phyloP scores from a whole-genome alignment of 2,888 invertebrate species.

The Melieria omissa region DNA sequence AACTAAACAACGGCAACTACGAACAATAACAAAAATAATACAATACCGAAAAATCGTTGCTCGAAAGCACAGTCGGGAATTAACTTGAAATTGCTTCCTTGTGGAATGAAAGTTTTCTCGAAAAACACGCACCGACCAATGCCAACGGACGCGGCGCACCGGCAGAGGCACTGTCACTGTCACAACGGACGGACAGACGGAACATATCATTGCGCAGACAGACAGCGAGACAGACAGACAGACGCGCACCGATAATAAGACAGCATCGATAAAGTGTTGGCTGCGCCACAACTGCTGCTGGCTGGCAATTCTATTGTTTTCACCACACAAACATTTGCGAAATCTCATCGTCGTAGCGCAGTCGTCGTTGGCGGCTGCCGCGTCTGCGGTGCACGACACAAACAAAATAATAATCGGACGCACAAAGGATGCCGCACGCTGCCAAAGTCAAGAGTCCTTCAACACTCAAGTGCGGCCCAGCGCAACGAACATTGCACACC shows the following conservation, averaged over 20 bases:
- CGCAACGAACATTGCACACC: too few species aligned
- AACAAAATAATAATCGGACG: too few species aligned
- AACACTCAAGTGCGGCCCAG: too few species aligned
- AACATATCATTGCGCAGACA: background rate
- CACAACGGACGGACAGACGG: background rate
- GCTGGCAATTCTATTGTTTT: background rate
- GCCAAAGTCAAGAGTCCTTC: too few species aligned
- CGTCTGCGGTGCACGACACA: too few species aligned
- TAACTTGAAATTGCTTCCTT: conserved; percentile 31
- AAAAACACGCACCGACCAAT: background rate
- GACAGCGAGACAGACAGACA: background rate
- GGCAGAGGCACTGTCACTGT: background rate
- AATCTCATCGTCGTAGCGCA: too few species aligned
- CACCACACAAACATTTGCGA: background rate
- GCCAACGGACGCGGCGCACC: background rate
- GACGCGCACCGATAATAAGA: background rate
- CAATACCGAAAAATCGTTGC: conserved; percentile 9
- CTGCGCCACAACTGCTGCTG: too few species aligned
- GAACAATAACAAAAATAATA: background rate
- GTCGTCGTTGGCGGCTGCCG: too few species aligned
- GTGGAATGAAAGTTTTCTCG: conserved; percentile 17
- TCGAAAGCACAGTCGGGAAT: conserved; percentile 26
- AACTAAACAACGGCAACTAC: conserved; percentile 17
- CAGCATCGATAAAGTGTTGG: too few species aligned
- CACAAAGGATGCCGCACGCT: too few species aligned